Conservation (phyloP, 2,113 vertebrate genomes). For the Toxostoma redivivum region DNA sequence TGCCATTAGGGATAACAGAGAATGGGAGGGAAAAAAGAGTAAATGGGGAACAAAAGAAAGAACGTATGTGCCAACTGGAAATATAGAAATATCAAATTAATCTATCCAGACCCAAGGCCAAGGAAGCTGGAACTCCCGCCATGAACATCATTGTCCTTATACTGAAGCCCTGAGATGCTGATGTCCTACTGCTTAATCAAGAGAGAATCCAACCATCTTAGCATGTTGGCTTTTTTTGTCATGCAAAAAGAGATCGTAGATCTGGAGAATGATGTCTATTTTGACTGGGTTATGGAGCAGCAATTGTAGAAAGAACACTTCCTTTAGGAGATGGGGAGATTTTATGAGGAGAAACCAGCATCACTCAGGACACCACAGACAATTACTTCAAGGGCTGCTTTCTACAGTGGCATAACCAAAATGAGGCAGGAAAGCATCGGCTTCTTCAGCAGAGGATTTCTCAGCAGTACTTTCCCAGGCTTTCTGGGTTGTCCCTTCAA, state of each 20-base stretch:
- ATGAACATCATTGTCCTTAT: not conserved
- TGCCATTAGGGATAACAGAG: not conserved
- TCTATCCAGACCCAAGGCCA: not conserved
- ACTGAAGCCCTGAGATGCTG: not conserved
- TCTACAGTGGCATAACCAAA: not conserved
- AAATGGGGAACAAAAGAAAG: not conserved
- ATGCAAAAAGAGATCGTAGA: not conserved
- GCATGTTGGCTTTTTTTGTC: not conserved
- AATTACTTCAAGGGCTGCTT: not conserved
- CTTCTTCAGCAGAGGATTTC: not conserved
- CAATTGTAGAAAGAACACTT: not conserved
- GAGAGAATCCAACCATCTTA: not conserved
- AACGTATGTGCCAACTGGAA: not conserved
- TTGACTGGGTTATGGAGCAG: not conserved
- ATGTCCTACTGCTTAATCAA: not conserved
- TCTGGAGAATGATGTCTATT: not conserved
- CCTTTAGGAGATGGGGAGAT: not conserved
- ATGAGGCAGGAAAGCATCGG: accelerated
- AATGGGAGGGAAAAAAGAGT: not conserved
- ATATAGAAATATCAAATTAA: not conserved
- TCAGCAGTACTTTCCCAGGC: not conserved
- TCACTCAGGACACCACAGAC: not conserved
- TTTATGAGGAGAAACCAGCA: not conserved
- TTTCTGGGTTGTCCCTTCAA: not conserved
- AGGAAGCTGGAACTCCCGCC: not conserved